Base-by-base conservation (phyloP, 2,888 invertebrate genomes). In the Eupeodes luniger region DNA sequence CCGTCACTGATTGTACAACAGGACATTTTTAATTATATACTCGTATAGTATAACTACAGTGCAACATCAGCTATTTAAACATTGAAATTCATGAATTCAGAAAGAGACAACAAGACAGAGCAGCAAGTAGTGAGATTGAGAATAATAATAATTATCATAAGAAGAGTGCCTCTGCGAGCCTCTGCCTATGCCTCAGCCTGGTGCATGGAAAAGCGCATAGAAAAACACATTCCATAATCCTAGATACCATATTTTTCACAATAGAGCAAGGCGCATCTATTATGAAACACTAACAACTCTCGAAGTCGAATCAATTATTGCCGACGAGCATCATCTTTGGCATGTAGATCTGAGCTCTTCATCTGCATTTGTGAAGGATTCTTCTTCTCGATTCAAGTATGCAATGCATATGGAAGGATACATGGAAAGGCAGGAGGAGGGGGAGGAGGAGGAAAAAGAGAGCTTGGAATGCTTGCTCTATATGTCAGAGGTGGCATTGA, bases 281-380 rank as follows among this genome's bases (percentile, higher is more conserved):
- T 59, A 72, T 72, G 72, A 72, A 59, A 72, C 67, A 67, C 49
- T 76, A 75, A 44, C 74, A 78, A 62, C 57, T 75, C 78, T 78
- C 85, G 82, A 86, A 82, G 67, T 79, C 69, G 78, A 81, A 86
- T 82, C 85, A 82, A 86, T 78, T 86, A 75, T 82, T 86, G 78
- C 75, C 44, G 78, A 59, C 40, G 47, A 85, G 82, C 69, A 69
- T 86, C 75, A 75, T 86, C 85, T 85, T 86, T 86, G 85, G 75
- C 85, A 82, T 86, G 78, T 64, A 86, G 85, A 86, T 86, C 82
- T 86, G 74, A 16, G 62, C 78, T 78, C 75, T 86, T 78, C 82
- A 86, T 86, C 82, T 86, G 62, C 78, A 86, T 64, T 86, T 74
- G 74, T 82, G 78, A 79, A 78, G 82, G 74, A 86, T 82, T 79